These are phyloP conservation scores for Ranitomeya imitator DNA, from an alignment of 2,113 vertebrate species.

Conservation along the genomic window DNA sequence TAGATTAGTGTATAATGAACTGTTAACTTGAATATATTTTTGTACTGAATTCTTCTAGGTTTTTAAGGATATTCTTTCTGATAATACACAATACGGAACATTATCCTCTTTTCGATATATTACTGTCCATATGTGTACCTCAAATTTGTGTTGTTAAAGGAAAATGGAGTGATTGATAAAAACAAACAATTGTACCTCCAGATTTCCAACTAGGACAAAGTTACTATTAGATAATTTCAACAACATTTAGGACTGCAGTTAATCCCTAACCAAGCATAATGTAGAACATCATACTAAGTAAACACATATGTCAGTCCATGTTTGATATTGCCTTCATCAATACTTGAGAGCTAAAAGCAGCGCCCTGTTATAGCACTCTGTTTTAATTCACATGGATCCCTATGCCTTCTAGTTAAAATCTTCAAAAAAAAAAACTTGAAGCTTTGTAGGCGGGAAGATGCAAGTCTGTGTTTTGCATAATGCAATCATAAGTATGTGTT, in stretches of 20 bases:
- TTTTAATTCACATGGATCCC: constrained; percentile 5
- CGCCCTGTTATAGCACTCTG: constrained; percentile 13
- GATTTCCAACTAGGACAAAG: constrained; percentile 79
- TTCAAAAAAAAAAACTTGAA: constrained; percentile 90
- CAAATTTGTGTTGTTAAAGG: constrained; percentile 73
- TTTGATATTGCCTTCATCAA: constrained; percentile 10
- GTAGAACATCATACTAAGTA: constrained; percentile 65
- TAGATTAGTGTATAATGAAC: constrained; percentile 82
- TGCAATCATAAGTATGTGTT: constrained; percentile 85
- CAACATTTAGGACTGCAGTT: constrained; percentile 82
- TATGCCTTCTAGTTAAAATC: constrained; percentile 70
- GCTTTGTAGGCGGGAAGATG: constrained; percentile 84
- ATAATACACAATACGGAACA: constrained; percentile 78
- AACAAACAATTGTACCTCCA: constrained; percentile 88
- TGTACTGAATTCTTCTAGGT: constrained; percentile 85
- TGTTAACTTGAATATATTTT: constrained; percentile 94
- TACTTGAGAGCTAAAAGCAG: constrained; percentile 1
- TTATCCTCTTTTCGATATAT: constrained; percentile 77
- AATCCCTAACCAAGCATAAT: constrained; percentile 77
- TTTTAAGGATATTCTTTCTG: constrained; percentile 80
- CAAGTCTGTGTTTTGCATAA: constrained; percentile 87
- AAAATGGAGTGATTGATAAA: constrained; percentile 84
- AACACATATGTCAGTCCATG: constrained; percentile 12
- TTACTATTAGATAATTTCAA: constrained; percentile 69
- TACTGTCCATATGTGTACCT: constrained; percentile 88